Evolutionary conservation across 2,797 vertebrate species (phyloP).

Genomic region (Characodon lateralis): DNA sequence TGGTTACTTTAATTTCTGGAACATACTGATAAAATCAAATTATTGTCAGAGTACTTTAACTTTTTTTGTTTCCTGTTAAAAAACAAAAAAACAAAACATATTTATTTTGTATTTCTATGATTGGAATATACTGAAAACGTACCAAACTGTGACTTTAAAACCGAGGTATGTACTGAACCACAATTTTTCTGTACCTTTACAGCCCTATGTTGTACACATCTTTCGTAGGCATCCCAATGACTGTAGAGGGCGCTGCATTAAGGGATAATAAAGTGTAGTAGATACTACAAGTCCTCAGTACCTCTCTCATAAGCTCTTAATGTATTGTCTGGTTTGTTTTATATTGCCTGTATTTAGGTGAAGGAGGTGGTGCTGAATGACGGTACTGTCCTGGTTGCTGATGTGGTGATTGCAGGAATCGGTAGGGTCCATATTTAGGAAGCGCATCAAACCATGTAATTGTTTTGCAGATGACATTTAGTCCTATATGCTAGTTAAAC

Average conservation of each 20-base stretch:
- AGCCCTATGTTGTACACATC: not conserved
- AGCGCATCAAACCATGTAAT: too few species aligned
- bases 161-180: not conserved
- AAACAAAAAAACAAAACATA: not conserved
- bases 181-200: not conserved
- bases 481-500: too few species aligned
- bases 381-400: constrained; percentile 79
- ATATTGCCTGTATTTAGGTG: constrained; percentile 73
- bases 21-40: not conserved
- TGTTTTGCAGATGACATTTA: too few species aligned
- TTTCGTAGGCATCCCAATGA: not conserved
- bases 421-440: constrained; percentile 65
- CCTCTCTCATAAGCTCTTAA: not conserved
- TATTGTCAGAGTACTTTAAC: not conserved
- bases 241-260: not conserved
- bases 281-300: not conserved
- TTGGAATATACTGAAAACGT: not conserved
- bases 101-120: not conserved
- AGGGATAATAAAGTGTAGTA: not conserved
- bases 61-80: not conserved
- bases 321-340: not conserved
- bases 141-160: not conserved
- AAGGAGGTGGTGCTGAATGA: constrained; percentile 79
- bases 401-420: constrained; percentile 86
- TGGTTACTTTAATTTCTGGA: not conserved